Evolutionary conservation across 2,888 invertebrate species (phyloP), one percentile per base, ranked within the genome.

Genomic region (Lycaena phlaeas): DNA sequence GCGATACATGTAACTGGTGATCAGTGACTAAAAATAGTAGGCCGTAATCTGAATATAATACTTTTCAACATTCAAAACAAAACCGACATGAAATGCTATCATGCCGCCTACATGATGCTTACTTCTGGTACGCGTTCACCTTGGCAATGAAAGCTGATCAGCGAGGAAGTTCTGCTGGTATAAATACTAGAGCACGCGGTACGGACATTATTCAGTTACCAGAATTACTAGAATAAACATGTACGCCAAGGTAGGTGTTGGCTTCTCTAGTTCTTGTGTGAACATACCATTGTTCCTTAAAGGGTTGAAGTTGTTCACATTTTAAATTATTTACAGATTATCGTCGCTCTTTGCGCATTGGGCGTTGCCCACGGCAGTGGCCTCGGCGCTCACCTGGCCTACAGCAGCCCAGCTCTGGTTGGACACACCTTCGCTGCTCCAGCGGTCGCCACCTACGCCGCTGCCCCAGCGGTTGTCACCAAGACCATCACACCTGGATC

Each of bases 301-400:
- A n/a, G n/a, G n/a, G n/a, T n/a, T n/a, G n/a, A n/a, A n/a, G n/a
- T n/a, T 7, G 12, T 4, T 25, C 4, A 4, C n/a, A 25, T 2
- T 25, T 14, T 14, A 4, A 0, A n/a, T 41, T 27, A 25, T 44
- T 42, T 48, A 40, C 64, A 81, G 87, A 65, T 88, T 57, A 74
- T 89, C 66, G 69, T 88, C 49, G 73, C 89, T 55, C 86, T 86
- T 59, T 85, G 89, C 64, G 74, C 85, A 53, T 68, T 89, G 75
- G 87, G 88, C 52, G 72, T 85, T 36, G 88, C 82, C 64, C 86
- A 73, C 59, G 89, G 87, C 51, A 86, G 90, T 50, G 66, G 85
- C 52, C 61, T 31, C 65, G 79, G 10, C 30, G 10, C 10, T 3
- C 30, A 4, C 15, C n/a, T 30, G 10, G 22, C 22, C 7, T 22